Conservation (phyloP, 92 coral and sea anemone species). For the Ricordea florida region DNA sequence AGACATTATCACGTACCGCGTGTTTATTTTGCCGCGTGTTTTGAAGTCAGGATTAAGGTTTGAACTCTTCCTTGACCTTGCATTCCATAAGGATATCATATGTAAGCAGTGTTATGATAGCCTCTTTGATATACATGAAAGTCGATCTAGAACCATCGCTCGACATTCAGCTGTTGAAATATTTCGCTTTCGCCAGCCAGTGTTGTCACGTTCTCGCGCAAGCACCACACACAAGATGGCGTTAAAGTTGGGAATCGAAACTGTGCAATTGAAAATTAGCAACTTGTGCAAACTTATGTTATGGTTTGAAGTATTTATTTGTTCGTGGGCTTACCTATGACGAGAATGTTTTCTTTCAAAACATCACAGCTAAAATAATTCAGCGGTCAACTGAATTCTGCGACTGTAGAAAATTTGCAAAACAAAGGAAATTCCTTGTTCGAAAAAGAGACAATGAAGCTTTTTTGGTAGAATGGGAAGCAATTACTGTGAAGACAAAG, state of each 20-base stretch:
- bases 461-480: no score
- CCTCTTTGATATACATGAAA: no score
- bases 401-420: slow-evolving; percentile 14
- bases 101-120: no score
- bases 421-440: slow-evolving; percentile 6
- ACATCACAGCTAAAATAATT: neutral
- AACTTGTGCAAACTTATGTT: neutral
- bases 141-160: no score
- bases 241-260: no score
- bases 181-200: no score
- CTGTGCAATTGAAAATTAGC: slow-evolving; percentile 4
- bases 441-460: neutral
- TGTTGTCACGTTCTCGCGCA: no score
- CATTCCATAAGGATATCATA: no score
- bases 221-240: no score
- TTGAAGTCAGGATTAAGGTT: slow-evolving; percentile 25
- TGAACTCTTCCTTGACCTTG: slow-evolving; percentile 13
- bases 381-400: neutral
- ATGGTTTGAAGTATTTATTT: slow-evolving; percentile 17
- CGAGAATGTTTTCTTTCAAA: slow-evolving; percentile 8
- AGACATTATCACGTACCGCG: slow-evolving; percentile 16
- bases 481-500: no score
- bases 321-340: neutral
- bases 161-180: no score
- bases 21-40: slow-evolving; percentile 26